Conservation (phyloP, 2,888 invertebrate species). For the Conistra vaccinii region DNA sequence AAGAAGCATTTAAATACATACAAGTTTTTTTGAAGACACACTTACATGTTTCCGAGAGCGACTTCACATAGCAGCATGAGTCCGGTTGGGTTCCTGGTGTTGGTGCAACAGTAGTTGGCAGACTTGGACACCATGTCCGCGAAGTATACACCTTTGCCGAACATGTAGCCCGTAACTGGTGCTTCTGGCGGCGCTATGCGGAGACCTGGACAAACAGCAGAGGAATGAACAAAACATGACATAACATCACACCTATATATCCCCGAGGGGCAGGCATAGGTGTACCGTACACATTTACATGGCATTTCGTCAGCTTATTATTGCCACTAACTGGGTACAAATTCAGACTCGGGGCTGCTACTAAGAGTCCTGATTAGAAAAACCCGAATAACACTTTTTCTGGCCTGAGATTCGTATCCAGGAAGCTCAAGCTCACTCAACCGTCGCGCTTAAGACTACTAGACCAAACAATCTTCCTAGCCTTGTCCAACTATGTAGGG, state of each 20-base stretch:
- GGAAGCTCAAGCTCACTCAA: neutral
- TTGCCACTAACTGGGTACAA: neutral
- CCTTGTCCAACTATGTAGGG: no score
- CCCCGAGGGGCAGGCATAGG: neutral
- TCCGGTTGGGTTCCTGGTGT: constrained; percentile 93
- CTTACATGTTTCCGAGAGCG: constrained; percentile 97
- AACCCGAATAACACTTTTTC: neutral
- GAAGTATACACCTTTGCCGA: constrained; percentile 99
- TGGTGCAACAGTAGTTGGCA: constrained; percentile 98
- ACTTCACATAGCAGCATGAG: constrained; percentile 98
- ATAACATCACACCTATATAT: neutral
- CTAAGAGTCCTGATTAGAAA: neutral
- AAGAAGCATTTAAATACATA: neutral
- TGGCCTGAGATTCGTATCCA: neutral
- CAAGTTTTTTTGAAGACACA: constrained; percentile 57
- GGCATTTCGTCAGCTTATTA: neutral
- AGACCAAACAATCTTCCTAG: no score
- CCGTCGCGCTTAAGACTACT: neutral
- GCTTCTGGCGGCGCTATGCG: constrained; percentile 99
- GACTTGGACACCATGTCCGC: constrained; percentile 99
- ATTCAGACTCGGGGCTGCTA: neutral
- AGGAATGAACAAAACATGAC: neutral
- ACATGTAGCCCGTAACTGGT: constrained; percentile 98
- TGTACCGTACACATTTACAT: neutral
- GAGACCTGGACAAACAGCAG: constrained; percentile 90